Conservation (phyloP, 2,888 invertebrate species). For the Argyresthia albistria region DNA sequence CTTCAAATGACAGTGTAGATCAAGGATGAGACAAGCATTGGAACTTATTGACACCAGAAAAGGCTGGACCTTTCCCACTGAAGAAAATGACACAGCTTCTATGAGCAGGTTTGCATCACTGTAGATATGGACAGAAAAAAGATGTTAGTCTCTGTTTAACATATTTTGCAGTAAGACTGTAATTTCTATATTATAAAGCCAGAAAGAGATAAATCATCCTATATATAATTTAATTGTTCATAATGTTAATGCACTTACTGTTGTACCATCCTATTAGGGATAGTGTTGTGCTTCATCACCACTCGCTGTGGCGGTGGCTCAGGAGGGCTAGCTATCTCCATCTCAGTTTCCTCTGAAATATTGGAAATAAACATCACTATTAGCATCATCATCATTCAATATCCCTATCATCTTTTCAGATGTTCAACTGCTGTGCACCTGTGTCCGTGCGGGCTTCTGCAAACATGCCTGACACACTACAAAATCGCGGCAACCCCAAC, state of each 20-base stretch:
- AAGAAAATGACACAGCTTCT: slow-evolving; percentile 90
- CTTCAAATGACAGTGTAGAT: slow-evolving; percentile 95
- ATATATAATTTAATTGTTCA: no score
- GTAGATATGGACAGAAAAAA: slow-evolving; percentile 29
- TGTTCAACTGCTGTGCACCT: no score
- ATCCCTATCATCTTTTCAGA: no score
- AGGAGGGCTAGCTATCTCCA: slow-evolving; percentile 74
- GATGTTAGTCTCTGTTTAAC: no score
- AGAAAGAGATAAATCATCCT: no score
- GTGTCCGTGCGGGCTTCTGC: no score
- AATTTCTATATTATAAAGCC: no score
- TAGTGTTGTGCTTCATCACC: slow-evolving; percentile 83
- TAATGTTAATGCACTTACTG: slow-evolving; percentile 73
- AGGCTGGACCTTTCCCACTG: slow-evolving; percentile 92
- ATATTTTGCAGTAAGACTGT: no score
- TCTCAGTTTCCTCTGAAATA: slow-evolving; percentile 65
- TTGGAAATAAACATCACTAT: not conserved
- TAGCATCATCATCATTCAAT: not conserved
- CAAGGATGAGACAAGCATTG: slow-evolving; percentile 89
- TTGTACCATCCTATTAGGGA: slow-evolving; percentile 81
- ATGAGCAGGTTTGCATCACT: slow-evolving; percentile 93
- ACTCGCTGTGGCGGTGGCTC: slow-evolving; percentile 76
- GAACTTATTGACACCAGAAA: slow-evolving; percentile 90
- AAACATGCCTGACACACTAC: no score
- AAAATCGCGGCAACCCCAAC: no score